Percentiles rank a stretch among this genome's conserved stretches.
Conservation (phyloP, 2,888 invertebrate genomes). For the Drosophila yooni region DNA sequence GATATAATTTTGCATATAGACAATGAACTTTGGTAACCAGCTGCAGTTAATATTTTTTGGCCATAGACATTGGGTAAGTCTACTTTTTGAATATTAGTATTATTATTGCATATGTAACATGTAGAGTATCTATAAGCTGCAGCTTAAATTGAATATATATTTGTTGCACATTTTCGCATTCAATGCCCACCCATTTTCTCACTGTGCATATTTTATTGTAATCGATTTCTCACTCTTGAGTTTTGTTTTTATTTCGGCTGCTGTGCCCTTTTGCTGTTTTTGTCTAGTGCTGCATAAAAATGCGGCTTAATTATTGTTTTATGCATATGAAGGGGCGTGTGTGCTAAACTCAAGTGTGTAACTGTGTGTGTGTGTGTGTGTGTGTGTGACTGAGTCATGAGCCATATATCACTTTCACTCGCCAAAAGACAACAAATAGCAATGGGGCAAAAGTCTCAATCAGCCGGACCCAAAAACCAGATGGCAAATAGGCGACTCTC, state of each 20-base stretch:
- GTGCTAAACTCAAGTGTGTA: conserved; percentile 13
- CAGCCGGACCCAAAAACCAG: conserved; percentile 51
- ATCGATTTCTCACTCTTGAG: conserved; percentile 32
- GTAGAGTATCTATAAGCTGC: not conserved
- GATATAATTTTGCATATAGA: conserved; percentile 42
- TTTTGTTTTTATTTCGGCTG: conserved; percentile 46
- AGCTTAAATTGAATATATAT: not conserved
- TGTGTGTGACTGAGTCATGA: conserved; percentile 66
- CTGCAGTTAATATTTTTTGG: not conserved
- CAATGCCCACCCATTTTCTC: conserved; percentile 12
- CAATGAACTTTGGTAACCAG: conserved; percentile 58
- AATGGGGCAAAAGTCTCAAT: conserved; percentile 70
- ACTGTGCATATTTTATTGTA: conserved; percentile 24
- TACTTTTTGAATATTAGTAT: not conserved
- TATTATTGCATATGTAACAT: not conserved
- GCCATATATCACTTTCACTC: conserved; percentile 77
- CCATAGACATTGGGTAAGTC: not conserved
- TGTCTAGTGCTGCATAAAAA: conserved; percentile 68
- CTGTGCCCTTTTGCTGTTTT: conserved; percentile 65
- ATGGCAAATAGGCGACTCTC: conserved; percentile 38
- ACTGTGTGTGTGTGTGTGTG: conserved; percentile 29
- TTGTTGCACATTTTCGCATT: not conserved
- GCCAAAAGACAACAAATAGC: conserved; percentile 47
- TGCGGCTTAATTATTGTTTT: conserved; percentile 75
- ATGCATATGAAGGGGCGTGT: conserved; percentile 73